phyloP scores from a whole-genome alignment of 2,888 invertebrate genomes.

The Melinaea marsaeus region DNA sequence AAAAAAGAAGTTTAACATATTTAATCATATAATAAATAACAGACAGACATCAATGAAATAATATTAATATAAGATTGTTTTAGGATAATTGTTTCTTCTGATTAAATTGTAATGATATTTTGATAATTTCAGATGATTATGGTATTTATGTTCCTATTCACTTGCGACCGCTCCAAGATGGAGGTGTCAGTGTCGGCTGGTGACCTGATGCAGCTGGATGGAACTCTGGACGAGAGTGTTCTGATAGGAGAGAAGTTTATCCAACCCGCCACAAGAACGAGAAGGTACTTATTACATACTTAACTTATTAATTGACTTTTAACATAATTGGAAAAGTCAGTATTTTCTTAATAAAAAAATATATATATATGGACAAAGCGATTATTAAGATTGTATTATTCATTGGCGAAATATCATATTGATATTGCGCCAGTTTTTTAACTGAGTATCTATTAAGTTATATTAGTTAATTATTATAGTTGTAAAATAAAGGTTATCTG shows the following conservation, averaged over 20 bases:
- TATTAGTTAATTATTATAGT: not conserved
- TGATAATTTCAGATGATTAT: conserved; percentile 51
- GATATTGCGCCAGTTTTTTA: not conserved
- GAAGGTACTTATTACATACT: conserved; percentile 46
- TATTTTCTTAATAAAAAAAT: too few relatives aligned
- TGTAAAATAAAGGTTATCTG: not conserved
- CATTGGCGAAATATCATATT: too few relatives aligned
- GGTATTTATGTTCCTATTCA: conserved; percentile 66
- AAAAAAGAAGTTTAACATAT: too few relatives aligned
- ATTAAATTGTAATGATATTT: not conserved
- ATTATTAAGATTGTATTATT: too few relatives aligned
- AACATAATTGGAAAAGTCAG: not conserved
- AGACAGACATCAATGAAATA: too few relatives aligned
- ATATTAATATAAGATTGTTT: too few relatives aligned
- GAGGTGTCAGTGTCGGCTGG: conserved; percentile 72
- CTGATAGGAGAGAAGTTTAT: conserved; percentile 66
- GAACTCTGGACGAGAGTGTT: conserved; percentile 71
- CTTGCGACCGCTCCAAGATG: conserved; percentile 60
- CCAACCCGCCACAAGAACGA: conserved; percentile 47
- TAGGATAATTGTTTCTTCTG: too few relatives aligned
- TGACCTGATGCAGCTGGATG: conserved; percentile 70
- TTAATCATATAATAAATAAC: too few relatives aligned
- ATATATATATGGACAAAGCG: too few relatives aligned
- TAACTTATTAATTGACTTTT: not conserved
- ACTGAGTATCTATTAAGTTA: not conserved